Evolutionary conservation across 2,888 invertebrate species (phyloP), one percentile per base, ranked within the genome.

Genomic region (Euzophera pinguis): DNA sequence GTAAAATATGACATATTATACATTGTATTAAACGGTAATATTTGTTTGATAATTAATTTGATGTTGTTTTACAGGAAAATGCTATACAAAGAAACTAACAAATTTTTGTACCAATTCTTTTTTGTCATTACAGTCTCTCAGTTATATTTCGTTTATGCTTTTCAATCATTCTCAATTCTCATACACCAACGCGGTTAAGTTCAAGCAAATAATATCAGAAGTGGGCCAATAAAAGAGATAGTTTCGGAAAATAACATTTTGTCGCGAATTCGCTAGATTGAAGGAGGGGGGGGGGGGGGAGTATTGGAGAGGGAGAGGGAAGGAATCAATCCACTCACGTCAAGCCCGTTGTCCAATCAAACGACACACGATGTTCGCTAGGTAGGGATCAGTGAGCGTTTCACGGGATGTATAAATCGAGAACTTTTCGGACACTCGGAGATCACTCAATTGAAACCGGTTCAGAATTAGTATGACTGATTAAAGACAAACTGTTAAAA

Each of bases 251-350:
- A 84, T 83, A 83, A 81, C 73, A 77, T 84, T 45, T 84, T 81
- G 83, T 79, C 75, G 76, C 67, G 74, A 73, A 76, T 75, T 71
- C 72, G 69, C 64, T 68, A 63, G 47, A 52, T 50, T 51, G 53
- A 52, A 53, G 45, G 55, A 54, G 54, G 47, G 27, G 17, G 8
- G 9, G 3, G n/a, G 4, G 42, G 57, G 50, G 58, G 51, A 62
- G 49, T 32, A 47, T 42, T 57, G 53, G 53, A 50, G 56, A 58
- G 62, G 59, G 58, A 53, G 62, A 64, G 64, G 70, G 69, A 64
- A 63, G 71, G 80, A 84, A 85, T 87, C 88, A 88, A 88, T 88
- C 86, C 84, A 82, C 86, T 85, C 81, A 75, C 79, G 84, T 79
- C 82, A 78, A 69, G 65, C 73, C 80, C 78, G 84, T 74, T 84